These are phyloP conservation scores for Parelbella ahira DNA, from an alignment of 2,888 invertebrate species.

Conservation along the genomic window DNA sequence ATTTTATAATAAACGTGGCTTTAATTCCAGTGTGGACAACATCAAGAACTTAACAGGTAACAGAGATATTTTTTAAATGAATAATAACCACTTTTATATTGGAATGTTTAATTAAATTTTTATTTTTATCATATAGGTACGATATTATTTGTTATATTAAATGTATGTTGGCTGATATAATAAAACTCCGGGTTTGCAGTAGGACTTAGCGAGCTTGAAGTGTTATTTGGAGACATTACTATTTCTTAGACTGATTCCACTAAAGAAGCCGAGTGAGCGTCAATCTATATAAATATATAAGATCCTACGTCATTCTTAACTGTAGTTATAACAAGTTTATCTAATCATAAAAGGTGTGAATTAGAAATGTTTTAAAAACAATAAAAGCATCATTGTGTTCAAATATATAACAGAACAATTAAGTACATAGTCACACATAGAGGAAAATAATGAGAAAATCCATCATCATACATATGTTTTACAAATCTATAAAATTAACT, in stretches of 20 bases:
- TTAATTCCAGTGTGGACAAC: too few relatives aligned
- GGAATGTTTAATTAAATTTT: slow-evolving; percentile 20
- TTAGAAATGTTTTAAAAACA: slow-evolving; percentile 6
- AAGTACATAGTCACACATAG: slow-evolving; percentile 16
- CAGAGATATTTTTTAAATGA: slow-evolving; percentile 9
- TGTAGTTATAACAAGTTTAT: slow-evolving; percentile 7
- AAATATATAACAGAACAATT: slow-evolving; percentile 26
- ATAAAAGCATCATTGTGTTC: neutral
- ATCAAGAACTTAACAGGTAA: too few relatives aligned
- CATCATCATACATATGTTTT: slow-evolving; percentile 33
- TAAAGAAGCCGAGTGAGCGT: slow-evolving; percentile 3
- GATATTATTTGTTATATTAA: too few relatives aligned
- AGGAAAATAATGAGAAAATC: slow-evolving; percentile 19
- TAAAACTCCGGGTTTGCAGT: too few relatives aligned
- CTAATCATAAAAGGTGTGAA: slow-evolving; percentile 1
- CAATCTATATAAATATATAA: neutral
- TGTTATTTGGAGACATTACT: too few relatives aligned
- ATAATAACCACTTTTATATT: slow-evolving; percentile 10
- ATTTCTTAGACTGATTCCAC: slow-evolving; percentile 10
- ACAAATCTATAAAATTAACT: slow-evolving; percentile 52
- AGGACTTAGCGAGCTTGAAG: too few relatives aligned
- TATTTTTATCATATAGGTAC: slow-evolving; percentile 8
- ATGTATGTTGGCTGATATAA: too few relatives aligned
- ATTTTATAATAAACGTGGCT: too few relatives aligned
- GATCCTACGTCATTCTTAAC: neutral